Evolutionary conservation across 2,113 vertebrate species (phyloP), one percentile per base, ranked within the genome.

Genomic region (Gnathonemus longibarbis): DNA sequence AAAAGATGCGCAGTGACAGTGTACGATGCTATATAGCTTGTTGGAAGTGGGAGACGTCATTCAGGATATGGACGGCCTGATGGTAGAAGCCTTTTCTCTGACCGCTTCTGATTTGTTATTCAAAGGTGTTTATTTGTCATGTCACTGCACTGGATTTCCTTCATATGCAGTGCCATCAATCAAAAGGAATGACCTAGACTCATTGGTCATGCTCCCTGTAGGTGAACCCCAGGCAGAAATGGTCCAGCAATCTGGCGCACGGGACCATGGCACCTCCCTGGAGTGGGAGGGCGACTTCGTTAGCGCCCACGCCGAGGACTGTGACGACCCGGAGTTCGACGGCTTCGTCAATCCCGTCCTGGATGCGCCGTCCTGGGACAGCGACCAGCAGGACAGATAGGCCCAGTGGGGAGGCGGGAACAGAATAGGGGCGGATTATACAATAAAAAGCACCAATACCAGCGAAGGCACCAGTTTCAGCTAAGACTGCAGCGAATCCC

Each of bases 261-360:
- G 97, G 0, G 98, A 99, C 1, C 97, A 98, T 35, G 99, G 97
- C 74, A 97, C 96, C 0, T 97, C 97, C 0, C 94, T 99, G 86
- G 98, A 99, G 94, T 99, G 98, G 98, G 98, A 99, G 94, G 98
- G 97, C 11, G 98, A 99, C 93, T 99, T 99, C 89, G 97, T 99
- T 27, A 97, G 97, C 9, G 97, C 97, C 0, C 97, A 96, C 62
- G 91, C 96, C 88, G 98, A 99, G 35, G 97, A 98, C 35, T 35
- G 31, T 39, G 13, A 24, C 45, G 98, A 98, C 50, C 95, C 97
- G 0, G 97, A 98, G 83, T 99, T 97, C 0, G 96, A 97, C 0
- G 97, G 98, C 2, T 99, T 99, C 92, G 97, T 99, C 83, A 99
- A 99, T 85, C 98, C 98, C 0, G 97, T 98, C 5, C 92, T 98